Evolutionary conservation across 1,140 invertebrate species (phyloP).

Genomic region (Nylanderia fulva): DNA sequence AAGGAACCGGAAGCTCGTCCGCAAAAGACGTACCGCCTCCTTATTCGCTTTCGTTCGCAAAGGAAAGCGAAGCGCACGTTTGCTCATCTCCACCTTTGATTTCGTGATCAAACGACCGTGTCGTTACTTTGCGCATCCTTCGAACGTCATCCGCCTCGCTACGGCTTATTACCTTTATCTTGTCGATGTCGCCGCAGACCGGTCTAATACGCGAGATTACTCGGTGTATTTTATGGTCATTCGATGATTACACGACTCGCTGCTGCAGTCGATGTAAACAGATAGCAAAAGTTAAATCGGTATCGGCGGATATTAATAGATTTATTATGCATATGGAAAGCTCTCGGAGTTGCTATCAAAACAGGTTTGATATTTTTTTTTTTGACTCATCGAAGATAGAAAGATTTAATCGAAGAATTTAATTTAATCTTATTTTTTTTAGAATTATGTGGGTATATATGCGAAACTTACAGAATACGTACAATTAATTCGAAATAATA

Average conservation of each 20-base stretch:
- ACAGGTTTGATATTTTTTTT: background rate
- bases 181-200: conserved; percentile 23
- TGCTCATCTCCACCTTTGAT: conserved; percentile 22
- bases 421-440: background rate
- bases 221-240: conserved; percentile 8
- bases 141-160: conserved; percentile 41
- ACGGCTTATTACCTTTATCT: conserved; percentile 55
- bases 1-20: conserved; percentile 74
- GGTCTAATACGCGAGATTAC: conserved; percentile 19
- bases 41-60: conserved; percentile 28
- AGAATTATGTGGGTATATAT: background rate
- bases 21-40: conserved; percentile 54
- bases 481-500: background rate
- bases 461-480: background rate
- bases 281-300: background rate
- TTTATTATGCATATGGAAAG: background rate
- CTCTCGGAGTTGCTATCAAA: background rate
- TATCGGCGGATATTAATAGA: too few relatives aligned
- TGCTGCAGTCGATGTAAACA: background rate
- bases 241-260: background rate
- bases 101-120: conserved; percentile 42
- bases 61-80: conserved; percentile 36
- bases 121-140: conserved; percentile 49
- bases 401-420: background rate
- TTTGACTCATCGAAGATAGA: background rate